Evolutionary conservation across 2,888 invertebrate species (phyloP).

Genomic region (Lutraria lutraria): DNA sequence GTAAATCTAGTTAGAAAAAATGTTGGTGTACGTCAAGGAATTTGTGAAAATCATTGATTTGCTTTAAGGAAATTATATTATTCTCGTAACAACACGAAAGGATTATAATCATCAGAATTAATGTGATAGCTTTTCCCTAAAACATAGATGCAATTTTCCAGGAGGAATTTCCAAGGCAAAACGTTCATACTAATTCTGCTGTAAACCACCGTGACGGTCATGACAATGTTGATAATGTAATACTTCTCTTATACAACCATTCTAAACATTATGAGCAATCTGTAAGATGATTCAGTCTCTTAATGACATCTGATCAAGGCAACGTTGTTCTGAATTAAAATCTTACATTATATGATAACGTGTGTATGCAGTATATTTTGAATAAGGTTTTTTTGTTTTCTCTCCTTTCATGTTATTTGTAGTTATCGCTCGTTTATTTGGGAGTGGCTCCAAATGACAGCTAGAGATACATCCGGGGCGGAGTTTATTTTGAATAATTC

Average conservation of each 20-base stretch:
- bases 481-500: conserved; percentile 4
- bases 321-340: too few relatives aligned
- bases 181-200: not conserved
- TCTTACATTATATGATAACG: too few relatives aligned
- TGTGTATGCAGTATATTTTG: too few relatives aligned
- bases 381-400: too few relatives aligned
- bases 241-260: not conserved
- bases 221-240: not conserved
- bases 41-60: not conserved
- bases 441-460: too few relatives aligned
- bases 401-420: too few relatives aligned
- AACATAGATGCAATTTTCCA: not conserved
- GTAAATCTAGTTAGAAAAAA: not conserved
- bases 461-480: not conserved
- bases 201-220: conserved; percentile 6
- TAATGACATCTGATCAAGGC: too few relatives aligned
- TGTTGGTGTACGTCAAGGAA: not conserved
- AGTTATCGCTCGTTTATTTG: too few relatives aligned
- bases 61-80: conserved; percentile 6
- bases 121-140: not conserved
- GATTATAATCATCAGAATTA: not conserved
- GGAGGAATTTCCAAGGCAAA: not conserved
- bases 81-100: not conserved
- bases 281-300: too few relatives aligned
- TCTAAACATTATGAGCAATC: too few relatives aligned